Conservation (phyloP, 2,888 invertebrate species). For the Drosophila setosimentum region DNA sequence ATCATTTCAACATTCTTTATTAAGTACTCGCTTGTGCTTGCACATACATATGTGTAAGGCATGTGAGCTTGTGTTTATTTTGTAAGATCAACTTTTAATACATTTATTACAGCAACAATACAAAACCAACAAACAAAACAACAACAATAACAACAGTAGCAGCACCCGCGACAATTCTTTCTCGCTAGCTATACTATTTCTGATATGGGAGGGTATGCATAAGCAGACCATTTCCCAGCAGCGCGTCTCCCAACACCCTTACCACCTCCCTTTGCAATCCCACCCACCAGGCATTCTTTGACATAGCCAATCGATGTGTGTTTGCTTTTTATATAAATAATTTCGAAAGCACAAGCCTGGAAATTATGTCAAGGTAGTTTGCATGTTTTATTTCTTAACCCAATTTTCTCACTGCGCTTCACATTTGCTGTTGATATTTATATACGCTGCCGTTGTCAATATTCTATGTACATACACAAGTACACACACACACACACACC, state of each 20-base stretch:
- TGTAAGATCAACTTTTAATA: conserved; percentile 35
- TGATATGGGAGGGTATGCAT: conserved; percentile 36
- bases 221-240: background rate
- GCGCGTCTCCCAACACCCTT: background rate
- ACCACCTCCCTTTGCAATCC: background rate
- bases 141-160: background rate
- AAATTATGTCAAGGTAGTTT: conserved; percentile 76
- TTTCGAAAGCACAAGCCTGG: conserved; percentile 50
- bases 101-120: conserved; percentile 45
- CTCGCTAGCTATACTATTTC: conserved; percentile 17
- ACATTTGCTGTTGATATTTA: conserved; percentile 20
- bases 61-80: conserved; percentile 27
- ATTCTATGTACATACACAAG: conserved; percentile 21
- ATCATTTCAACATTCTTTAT: conserved; percentile 50
- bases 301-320: conserved; percentile 36
- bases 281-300: conserved; percentile 3
- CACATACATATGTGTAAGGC: conserved; percentile 4
- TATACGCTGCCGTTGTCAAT: conserved; percentile 16
- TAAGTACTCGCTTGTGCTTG: conserved; percentile 16
- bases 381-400: conserved; percentile 78
- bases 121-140: background rate
- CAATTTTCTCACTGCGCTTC: conserved; percentile 57
- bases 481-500: background rate
- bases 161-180: conserved; percentile 12
- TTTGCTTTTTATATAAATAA: conserved; percentile 42